Evolutionary conservation across 1,140 invertebrate genomes (phyloP).

Genomic region (Panagrolaimus sp.): DNA sequence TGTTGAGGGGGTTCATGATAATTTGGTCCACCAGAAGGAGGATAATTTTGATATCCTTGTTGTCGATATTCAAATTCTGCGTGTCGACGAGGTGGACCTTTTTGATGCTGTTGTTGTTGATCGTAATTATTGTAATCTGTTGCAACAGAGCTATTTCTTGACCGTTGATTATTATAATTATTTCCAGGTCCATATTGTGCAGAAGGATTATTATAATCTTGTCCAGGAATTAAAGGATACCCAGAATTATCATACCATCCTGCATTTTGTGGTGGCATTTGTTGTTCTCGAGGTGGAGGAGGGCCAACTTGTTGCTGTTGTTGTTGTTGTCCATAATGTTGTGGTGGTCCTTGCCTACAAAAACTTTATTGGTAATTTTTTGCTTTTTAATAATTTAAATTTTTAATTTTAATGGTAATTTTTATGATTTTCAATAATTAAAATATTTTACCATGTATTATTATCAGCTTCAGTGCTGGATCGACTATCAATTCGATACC

Average conservation of each 20-base stretch:
- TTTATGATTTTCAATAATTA: too few species aligned
- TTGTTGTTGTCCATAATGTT: neutral
- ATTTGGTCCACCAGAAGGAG: neutral
- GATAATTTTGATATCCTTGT: slow-evolving; percentile 8
- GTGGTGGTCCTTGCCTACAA: neutral
- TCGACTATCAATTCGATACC: slow-evolving; percentile 12
- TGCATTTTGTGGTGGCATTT: slow-evolving; percentile 7
- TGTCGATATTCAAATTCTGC: slow-evolving; percentile 19
- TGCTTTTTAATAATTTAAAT: too few species aligned
- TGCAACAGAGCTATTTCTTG: slow-evolving; percentile 12
- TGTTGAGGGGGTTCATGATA: neutral
- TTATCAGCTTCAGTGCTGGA: neutral
- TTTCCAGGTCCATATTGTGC: neutral
- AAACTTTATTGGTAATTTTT: too few species aligned
- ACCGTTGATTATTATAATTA: slow-evolving; percentile 19
- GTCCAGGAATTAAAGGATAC: slow-evolving; percentile 12
- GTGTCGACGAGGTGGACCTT: slow-evolving; percentile 9
- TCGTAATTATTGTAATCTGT: slow-evolving; percentile 8
- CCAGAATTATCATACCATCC: slow-evolving; percentile 5
- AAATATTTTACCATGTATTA: neutral
- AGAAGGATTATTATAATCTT: slow-evolving; percentile 16
- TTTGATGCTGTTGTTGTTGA: neutral
- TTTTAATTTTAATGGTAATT: neutral
- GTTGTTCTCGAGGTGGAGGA: neutral
- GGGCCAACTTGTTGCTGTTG: neutral